Evolutionary conservation across 2,797 vertebrate species (phyloP).

Genomic region (Coccyzus lansbergi): DNA sequence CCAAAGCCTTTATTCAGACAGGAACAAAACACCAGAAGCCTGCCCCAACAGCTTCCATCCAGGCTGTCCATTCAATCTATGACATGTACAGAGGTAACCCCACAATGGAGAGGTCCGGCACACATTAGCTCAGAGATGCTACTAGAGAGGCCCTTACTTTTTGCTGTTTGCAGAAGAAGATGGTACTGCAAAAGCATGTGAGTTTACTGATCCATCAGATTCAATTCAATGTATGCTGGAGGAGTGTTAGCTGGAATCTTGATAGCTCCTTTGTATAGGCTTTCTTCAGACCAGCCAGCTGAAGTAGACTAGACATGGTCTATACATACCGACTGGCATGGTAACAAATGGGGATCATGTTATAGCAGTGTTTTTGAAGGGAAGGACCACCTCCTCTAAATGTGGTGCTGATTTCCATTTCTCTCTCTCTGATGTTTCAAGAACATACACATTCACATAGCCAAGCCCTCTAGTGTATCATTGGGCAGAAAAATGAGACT

Average conservation of each 20-base stretch:
- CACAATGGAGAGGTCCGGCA: not conserved
- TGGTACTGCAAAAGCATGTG: not conserved
- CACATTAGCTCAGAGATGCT: not conserved
- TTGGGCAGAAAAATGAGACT: constrained; percentile 8
- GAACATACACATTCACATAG: not conserved
- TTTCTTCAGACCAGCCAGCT: not conserved
- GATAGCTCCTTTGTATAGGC: not conserved
- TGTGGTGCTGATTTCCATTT: not conserved
- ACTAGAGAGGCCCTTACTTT: not conserved
- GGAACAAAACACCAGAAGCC: not conserved
- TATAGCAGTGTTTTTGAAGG: not conserved
- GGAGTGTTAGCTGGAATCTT: not conserved
- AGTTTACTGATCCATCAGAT: not conserved
- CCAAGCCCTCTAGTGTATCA: not conserved
- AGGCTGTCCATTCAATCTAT: not conserved
- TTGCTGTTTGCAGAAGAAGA: not conserved
- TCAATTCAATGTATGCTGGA: not conserved
- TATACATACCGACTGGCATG: not conserved
- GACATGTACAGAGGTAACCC: not conserved
- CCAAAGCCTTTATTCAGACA: not conserved
- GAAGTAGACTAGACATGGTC: not conserved
- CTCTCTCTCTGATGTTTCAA: not conserved
- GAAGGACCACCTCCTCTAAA: not conserved
- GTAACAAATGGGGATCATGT: not conserved
- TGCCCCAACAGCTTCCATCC: not conserved